Evolutionary conservation across 2,113 vertebrate species (phyloP).

Genomic region (Pterocles orientalis): DNA sequence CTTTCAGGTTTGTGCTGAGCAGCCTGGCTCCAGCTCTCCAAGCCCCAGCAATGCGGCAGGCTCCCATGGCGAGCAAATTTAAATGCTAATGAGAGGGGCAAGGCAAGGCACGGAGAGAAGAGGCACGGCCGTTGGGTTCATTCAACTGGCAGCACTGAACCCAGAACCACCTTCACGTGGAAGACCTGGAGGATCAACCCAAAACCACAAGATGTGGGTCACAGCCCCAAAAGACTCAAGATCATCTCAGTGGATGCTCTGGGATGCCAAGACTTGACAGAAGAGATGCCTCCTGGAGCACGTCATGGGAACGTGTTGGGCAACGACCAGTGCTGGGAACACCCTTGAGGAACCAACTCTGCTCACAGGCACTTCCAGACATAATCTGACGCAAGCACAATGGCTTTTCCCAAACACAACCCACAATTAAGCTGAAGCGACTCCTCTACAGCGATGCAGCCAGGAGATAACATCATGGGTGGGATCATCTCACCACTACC

Average conservation of each 20-base stretch:
- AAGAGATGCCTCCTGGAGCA: not conserved
- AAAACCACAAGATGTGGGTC: rapidly evolving
- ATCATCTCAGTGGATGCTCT: not conserved
- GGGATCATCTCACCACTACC: not conserved
- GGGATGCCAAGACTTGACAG: not conserved
- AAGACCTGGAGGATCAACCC: not conserved
- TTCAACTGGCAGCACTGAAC: not conserved
- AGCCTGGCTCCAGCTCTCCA: not conserved
- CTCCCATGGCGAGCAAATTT: not conserved
- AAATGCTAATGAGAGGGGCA: not conserved
- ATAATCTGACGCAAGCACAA: rapidly evolving
- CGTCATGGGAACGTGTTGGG: not conserved
- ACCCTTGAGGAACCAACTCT: not conserved
- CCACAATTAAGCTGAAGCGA: rapidly evolving
- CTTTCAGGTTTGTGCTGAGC: not conserved
- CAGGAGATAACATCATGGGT: rapidly evolving
- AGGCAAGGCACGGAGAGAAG: not conserved
- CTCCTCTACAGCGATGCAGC: not conserved
- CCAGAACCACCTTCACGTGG: not conserved
- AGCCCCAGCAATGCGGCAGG: not conserved
- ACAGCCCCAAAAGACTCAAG: rapidly evolving
- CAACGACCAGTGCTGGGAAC: not conserved
- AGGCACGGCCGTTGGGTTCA: not conserved
- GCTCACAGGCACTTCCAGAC: not conserved
- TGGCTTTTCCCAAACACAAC: not conserved